Evolutionary conservation across 2,113 vertebrate genomes (phyloP), one percentile per base, ranked within the genome.

Genomic region (Halcyon malimbica): DNA sequence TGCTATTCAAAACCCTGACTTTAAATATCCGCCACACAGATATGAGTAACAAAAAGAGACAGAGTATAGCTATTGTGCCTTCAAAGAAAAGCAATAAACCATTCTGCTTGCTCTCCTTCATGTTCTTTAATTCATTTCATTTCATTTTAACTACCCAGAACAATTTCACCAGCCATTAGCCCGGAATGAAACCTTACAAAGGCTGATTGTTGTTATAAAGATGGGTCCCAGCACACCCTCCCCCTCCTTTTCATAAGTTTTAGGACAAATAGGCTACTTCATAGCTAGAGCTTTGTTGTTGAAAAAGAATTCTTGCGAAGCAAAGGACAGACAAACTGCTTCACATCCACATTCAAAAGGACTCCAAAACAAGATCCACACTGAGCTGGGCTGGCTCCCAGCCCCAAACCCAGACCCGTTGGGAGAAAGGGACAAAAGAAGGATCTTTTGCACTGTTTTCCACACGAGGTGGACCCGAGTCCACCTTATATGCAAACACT

Each of bases 121-220:
- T 97, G 97, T 98, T 98, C 96, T 97, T 98, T 98, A 98, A 98
- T 98, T 98, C 96, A 98, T 98, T 98, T 98, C 96, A 98, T 98
- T 98, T 98, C 95, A 97, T 98, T 98, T 98, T 98, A 98, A 98
- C 97, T 98, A 98, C 97, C 96, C 97, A 96, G 95, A 98, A 98
- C 97, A 98, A 98, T 98, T 98, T 98, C 96, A 97, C 96, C 96
- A 98, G 97, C 97, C 97, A 98, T 98, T 98, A 98, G 95, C 97
- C 97, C 96, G 97, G 97, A 98, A 98, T 97, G 96, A 98, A 98
- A 97, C 85, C 95, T 97, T 93, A 97, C 97, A 98, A 97, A 97
- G 87, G 94, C 95, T 97, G 91, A 97, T 97, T 97, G 95, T 98
- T 98, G 96, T 98, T 98, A 96, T 97, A 96, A 97, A 96, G 96